Evolutionary conservation across 2,888 invertebrate genomes (phyloP).

Genomic region (Zonitis immaculata): DNA sequence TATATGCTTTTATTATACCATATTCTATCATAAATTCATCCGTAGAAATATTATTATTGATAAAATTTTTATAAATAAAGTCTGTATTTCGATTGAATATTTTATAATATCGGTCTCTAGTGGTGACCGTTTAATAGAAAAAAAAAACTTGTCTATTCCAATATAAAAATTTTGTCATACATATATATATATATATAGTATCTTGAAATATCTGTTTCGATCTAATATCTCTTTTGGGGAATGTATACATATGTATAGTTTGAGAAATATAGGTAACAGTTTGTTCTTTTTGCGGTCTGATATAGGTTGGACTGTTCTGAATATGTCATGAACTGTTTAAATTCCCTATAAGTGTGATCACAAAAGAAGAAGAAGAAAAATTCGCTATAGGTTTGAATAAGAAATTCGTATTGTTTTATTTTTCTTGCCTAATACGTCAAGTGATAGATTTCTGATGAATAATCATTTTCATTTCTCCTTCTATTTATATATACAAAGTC

Average conservation of each 20-base stretch:
- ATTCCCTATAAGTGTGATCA: no score
- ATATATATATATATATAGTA: conserved; percentile 9
- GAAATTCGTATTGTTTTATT: no score
- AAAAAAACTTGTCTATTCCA: background rate
- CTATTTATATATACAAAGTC: no score
- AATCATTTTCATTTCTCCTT: no score
- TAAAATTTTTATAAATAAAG: conserved; percentile 2
- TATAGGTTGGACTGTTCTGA: conserved; percentile 39
- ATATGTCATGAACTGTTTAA: conserved; percentile 38
- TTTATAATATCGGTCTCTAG: background rate
- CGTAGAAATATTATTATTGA: no score
- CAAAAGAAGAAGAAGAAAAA: no score
- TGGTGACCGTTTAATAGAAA: conserved; percentile 1
- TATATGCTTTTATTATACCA: conserved; percentile 30
- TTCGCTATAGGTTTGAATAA: no score
- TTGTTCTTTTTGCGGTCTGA: conserved; percentile 22
- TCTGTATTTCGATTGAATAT: no score
- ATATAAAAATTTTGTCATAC: conserved; percentile 17
- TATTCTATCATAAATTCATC: no score
- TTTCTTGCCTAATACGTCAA: no score
- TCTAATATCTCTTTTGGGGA: background rate
- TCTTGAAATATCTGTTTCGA: conserved; percentile 18
- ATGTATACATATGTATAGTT: background rate
- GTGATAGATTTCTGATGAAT: background rate
- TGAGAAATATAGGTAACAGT: background rate